These are phyloP conservation scores for Neodiprion lecontei DNA, from an alignment of 1,140 invertebrate species.

Conservation along the genomic window DNA sequence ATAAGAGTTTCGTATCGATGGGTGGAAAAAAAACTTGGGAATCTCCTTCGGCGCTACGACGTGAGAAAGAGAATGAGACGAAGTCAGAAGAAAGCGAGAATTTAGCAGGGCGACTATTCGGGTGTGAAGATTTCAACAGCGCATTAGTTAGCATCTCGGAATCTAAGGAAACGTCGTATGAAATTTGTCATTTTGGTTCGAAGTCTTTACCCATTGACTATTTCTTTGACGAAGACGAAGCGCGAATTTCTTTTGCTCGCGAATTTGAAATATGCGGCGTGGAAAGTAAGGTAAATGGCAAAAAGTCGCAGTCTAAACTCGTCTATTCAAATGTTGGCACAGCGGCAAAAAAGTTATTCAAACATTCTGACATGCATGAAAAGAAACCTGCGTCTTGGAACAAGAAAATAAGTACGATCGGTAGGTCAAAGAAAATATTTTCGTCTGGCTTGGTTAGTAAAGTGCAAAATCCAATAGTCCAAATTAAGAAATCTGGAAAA, in stretches of 20 bases:
- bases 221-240: neutral
- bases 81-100: neutral
- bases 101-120: no score
- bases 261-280: neutral
- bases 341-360: neutral
- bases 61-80: neutral
- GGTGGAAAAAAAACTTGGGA: neutral
- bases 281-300: neutral
- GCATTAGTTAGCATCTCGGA: no score
- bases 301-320: neutral
- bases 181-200: no score
- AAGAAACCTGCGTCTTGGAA: neutral
- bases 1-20: no score
- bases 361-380: neutral
- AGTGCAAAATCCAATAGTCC: no score
- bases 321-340: neutral
- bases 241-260: neutral
- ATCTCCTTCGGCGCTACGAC: slow-evolving; percentile 1
- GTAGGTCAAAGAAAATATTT: no score
- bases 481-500: no score
- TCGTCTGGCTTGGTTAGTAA: no score
- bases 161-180: no score
- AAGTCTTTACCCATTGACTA: neutral
- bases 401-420: no score
- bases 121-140: no score